phyloP scores from a whole-genome alignment of 2,888 invertebrate species.

The Chloroclysta siterata region DNA sequence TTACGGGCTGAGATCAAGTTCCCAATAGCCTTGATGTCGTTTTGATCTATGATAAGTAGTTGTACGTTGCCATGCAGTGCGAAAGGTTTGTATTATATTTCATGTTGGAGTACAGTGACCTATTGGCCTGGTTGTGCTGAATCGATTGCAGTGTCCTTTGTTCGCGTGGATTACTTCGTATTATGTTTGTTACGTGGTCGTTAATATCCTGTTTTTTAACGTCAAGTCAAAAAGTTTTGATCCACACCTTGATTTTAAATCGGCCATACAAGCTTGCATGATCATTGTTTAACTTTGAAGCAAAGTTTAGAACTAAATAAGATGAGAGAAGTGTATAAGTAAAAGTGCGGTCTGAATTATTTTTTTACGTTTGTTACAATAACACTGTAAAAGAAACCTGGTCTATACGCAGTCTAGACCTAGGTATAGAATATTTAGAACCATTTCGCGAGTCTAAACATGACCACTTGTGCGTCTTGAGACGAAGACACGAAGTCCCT shows the following conservation, averaged over 20 bases:
- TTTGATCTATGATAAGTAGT: not conserved
- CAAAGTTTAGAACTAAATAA: too few relatives aligned
- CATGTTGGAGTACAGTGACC: conserved; percentile 54
- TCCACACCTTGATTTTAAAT: not conserved
- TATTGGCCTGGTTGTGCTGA: conserved; percentile 60
- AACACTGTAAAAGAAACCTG: too few relatives aligned
- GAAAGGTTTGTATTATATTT: conserved; percentile 36
- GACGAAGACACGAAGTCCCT: conserved; percentile 35
- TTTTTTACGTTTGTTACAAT: too few relatives aligned
- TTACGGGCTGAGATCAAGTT: conserved; percentile 48
- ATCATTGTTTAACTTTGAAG: too few relatives aligned
- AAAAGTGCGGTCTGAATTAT: too few relatives aligned
- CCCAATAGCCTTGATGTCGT: conserved; percentile 45
- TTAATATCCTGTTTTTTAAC: conserved; percentile 11
- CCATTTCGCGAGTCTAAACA: conserved; percentile 14
- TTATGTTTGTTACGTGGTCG: conserved; percentile 17
- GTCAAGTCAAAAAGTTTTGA: not conserved
- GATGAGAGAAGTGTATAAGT: too few relatives aligned
- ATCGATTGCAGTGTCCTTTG: conserved; percentile 66
- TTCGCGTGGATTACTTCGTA: conserved; percentile 29
- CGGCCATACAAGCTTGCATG: too few relatives aligned
- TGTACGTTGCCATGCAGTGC: conserved; percentile 29
- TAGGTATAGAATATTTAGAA: conserved; percentile 15
- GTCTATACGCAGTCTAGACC: conserved; percentile 7
- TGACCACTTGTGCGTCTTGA: conserved; percentile 26